These are phyloP conservation scores for Pseudoatta argentina DNA, from an alignment of 1,140 invertebrate genomes.

Conservation along the genomic window DNA sequence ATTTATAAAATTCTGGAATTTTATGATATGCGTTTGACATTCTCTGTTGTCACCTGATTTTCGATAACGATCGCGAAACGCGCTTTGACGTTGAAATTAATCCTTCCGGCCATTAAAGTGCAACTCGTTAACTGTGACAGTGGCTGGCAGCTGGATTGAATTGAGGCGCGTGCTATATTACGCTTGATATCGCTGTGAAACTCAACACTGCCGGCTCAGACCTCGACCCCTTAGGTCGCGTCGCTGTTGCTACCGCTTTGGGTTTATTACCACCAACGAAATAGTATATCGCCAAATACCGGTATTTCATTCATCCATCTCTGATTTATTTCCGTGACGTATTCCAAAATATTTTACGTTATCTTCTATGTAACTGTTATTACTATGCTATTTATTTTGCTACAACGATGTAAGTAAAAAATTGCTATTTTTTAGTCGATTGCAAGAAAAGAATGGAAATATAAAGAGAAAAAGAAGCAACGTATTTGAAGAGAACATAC, in stretches of 20 bases:
- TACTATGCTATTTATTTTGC: no score
- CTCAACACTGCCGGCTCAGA: constrained; percentile 74
- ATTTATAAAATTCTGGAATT: not conserved
- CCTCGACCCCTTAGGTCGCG: constrained; percentile 73
- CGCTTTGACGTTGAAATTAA: constrained; percentile 69
- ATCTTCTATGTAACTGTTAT: not conserved
- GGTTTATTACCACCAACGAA: constrained; percentile 57
- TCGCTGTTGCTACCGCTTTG: constrained; percentile 66
- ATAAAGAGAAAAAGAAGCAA: no score
- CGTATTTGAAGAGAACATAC: no score
- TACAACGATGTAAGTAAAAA: no score
- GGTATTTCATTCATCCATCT: constrained; percentile 16
- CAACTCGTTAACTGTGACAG: constrained; percentile 71
- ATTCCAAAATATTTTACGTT: not conserved
- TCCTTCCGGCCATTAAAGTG: constrained; percentile 74
- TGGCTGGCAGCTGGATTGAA: constrained; percentile 76
- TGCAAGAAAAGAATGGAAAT: no score
- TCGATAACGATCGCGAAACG: constrained; percentile 44
- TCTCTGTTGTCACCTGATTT: constrained; percentile 63
- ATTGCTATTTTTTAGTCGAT: no score
- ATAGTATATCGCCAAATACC: constrained; percentile 60
- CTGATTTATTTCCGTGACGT: not conserved
- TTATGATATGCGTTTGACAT: not conserved
- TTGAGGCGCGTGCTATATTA: constrained; percentile 80
- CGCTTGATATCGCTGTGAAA: constrained; percentile 77